phyloP scores from a whole-genome alignment of 2,797 vertebrate species.

The Malacoraja senta region DNA sequence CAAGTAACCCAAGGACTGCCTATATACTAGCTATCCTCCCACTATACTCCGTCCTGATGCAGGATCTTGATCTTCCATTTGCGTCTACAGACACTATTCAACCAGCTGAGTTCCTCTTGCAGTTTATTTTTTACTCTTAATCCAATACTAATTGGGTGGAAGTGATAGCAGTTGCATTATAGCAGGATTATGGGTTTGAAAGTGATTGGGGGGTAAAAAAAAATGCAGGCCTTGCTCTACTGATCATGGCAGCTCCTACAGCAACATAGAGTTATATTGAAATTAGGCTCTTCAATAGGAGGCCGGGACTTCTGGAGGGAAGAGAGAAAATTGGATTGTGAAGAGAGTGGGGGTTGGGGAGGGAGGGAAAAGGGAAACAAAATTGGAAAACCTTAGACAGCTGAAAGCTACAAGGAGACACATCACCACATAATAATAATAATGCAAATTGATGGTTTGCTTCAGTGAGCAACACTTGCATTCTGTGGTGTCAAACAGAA shows the following conservation, averaged over 20 bases:
- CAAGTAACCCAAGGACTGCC: too few species aligned
- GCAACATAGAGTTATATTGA: neutral
- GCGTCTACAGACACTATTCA: too few species aligned
- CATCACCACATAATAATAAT: neutral
- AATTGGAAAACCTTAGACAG: conserved; percentile 5
- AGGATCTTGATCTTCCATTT: too few species aligned
- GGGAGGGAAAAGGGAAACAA: too few species aligned
- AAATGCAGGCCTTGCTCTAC: neutral
- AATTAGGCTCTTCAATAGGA: neutral
- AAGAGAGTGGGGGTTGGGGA: neutral
- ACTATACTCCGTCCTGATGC: too few species aligned
- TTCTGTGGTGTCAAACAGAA: neutral
- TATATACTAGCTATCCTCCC: too few species aligned
- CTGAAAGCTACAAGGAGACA: neutral
- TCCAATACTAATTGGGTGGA: too few species aligned
- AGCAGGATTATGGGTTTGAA: neutral
- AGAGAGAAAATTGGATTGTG: neutral
- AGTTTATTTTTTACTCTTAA: too few species aligned
- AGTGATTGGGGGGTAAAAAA: neutral
- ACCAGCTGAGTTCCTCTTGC: too few species aligned
- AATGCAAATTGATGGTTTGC: neutral
- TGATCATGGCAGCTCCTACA: neutral
- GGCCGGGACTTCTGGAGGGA: neutral
- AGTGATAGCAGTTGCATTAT: neutral
- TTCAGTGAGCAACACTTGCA: neutral